Base-by-base conservation (phyloP, 2,888 invertebrate genomes). In the Lydus trimaculatus region DNA sequence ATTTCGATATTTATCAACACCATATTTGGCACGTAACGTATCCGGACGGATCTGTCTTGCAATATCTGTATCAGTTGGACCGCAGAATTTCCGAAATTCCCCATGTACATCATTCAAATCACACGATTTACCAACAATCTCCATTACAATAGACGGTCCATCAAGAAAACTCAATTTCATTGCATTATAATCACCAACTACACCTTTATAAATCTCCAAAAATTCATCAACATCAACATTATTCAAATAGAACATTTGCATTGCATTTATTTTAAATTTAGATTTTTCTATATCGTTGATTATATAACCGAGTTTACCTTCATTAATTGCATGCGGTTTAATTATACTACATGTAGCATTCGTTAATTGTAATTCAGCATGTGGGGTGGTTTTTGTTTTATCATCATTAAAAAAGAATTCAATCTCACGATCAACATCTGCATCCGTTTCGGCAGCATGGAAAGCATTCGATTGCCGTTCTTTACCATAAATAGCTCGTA, bases 51-150 rank as follows among this genome's bases (percentile, higher is more conserved):
- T 86, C 74, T 95, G 90, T 76, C 92, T 89, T 0, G 95, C 97
- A 69, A 97, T 91, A 83, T 96, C 95, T n/a, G 97, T 94, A 88
- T 98, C 97, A 74, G 90, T 87, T 1, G 98, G 98, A 0, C 98
- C 98, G 72, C 92, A 93, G 72, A 96, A 88, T 80, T 92, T 92
- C 72, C 98, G 89, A 84, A 97, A 97, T 76, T 89, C 92, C 20
- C 88, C 84, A 63, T 92, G 90, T 1, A 90, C 88, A 73, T 91
- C 88, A 31, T 88, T 80, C 3, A 79, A 80, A 33, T 84, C 87
- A 39, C 87, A 59, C 20, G 56, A 56, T 74, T 88, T 88, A n/a
- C 90, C 88, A 2, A 89, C 89, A 65, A 98, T 89, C 87, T 97
- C 97, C 87, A 98, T 86, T 0, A 92, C 96, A 60, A 98, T 89